These are phyloP conservation scores for Melanocharis versteri DNA, from an alignment of 2,113 vertebrate species.

Conservation along the genomic window DNA sequence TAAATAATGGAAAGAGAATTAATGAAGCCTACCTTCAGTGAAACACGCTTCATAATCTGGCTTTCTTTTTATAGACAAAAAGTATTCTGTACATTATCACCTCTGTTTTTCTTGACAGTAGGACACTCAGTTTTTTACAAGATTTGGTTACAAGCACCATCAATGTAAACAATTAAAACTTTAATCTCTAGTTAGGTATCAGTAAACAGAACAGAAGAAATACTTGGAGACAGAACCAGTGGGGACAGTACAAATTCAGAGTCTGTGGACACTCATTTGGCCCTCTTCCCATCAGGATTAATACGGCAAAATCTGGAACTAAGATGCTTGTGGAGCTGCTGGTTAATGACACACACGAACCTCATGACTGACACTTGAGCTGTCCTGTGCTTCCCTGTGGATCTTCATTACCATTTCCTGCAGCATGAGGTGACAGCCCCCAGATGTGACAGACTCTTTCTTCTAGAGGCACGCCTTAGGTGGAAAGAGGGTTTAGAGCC, in stretches of 20 bases:
- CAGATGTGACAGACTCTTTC: neutral
- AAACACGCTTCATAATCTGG: neutral
- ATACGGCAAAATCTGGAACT: neutral
- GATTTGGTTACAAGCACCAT: constrained; percentile 18
- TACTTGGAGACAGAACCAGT: neutral
- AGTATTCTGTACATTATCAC: neutral
- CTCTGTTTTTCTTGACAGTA: neutral
- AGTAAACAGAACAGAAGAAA: neutral
- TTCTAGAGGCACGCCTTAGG: neutral
- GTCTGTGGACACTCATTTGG: neutral
- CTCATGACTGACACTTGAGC: neutral
- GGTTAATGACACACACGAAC: neutral
- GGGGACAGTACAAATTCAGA: neutral
- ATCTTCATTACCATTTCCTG: neutral
- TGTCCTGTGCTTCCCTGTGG: neutral
- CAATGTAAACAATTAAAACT: constrained; percentile 15
- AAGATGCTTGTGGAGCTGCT: neutral
- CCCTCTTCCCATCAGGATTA: neutral
- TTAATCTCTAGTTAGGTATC: neutral
- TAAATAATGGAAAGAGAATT: neutral
- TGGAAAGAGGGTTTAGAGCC: neutral
- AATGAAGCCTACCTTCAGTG: neutral
- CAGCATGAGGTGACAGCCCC: rapidly evolving
- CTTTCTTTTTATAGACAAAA: neutral
- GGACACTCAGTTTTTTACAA: neutral